Base-by-base conservation (phyloP, 2,888 invertebrate species). In the Pammene aurita region DNA sequence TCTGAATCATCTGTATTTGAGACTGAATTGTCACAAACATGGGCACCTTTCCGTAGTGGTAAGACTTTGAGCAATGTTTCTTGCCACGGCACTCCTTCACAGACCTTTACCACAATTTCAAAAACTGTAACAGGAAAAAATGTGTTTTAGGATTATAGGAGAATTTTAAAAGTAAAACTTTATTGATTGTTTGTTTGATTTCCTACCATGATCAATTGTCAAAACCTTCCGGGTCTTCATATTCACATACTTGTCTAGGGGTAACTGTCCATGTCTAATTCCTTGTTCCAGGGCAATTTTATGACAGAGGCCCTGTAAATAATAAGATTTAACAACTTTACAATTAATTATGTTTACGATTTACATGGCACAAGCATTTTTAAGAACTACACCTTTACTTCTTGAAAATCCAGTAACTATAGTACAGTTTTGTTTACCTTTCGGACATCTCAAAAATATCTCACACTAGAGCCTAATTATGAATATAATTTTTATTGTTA, bases 141-240 rank as follows among this genome's bases (percentile, higher is more conserved):
- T 46, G 14, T 38, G n/a, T 34, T 48, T 46, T 13, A 11, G 5
- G 16, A 38, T 26, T 6, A 2, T 11, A 14, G 4, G 5, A 44
- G 5, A n/a, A n/a, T 52, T 13, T 11, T 52, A 34, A 34, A 52
- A 52, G n/a, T 34, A 54, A 35, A 52, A 52, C n/a, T 11, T 26
- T n/a, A 34, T 34, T 54, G n/a, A 16, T 34, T 48, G 34, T 60
- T 46, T 26, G 13, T 57, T 50, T 52, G 7, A 42, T 58, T 34
- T 41, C 57, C 10, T 64, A 97, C 97, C 98, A 93, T 99, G 99
- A 89, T 98, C 98, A 75, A 99, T 96, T 52, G 98, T 98, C 68
- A 99, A 93, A 61, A 99, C 99, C 91, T 97, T 97, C 77, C 98
- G 94, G 7, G 97, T 96, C 88, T 97, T 97, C 96, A 99, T 96